Evolutionary conservation across 1,140 invertebrate genomes (phyloP).

Genomic region (Antheraea mylitta): DNA sequence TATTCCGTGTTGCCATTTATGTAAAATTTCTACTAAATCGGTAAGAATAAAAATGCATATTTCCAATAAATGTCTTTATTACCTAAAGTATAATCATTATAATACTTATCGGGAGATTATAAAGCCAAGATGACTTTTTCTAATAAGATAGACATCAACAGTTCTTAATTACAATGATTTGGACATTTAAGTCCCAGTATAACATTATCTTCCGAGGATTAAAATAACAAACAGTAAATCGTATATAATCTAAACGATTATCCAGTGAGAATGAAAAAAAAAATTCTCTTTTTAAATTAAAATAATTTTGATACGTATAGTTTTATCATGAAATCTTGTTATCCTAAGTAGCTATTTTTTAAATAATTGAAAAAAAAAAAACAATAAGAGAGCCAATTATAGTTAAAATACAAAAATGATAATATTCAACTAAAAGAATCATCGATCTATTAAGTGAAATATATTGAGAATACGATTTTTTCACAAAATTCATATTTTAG

Average conservation of each 20-base stretch:
- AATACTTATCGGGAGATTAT: conserved; percentile 56
- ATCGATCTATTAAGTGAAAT: background rate
- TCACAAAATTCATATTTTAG: background rate
- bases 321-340: background rate
- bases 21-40: background rate
- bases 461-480: background rate
- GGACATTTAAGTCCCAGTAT: background rate
- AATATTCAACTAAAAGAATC: background rate
- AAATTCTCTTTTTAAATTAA: background rate
- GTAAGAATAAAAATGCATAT: conserved; percentile 19
- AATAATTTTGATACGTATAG: background rate
- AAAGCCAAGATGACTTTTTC: conserved; percentile 5
- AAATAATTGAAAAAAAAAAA: background rate
- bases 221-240: background rate
- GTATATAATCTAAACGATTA: background rate
- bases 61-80: conserved; percentile 62
- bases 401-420: background rate
- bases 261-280: background rate
- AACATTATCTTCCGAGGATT: conserved; percentile 2
- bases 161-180: background rate
- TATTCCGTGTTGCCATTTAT: conserved; percentile 15
- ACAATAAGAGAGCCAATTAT: background rate
- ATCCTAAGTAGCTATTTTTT: background rate
- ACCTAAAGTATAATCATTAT: conserved; percentile 42
- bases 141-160: conserved; percentile 14